Base-by-base conservation (phyloP, 2,888 invertebrate species). In the Pogonocherus hispidulus region DNA sequence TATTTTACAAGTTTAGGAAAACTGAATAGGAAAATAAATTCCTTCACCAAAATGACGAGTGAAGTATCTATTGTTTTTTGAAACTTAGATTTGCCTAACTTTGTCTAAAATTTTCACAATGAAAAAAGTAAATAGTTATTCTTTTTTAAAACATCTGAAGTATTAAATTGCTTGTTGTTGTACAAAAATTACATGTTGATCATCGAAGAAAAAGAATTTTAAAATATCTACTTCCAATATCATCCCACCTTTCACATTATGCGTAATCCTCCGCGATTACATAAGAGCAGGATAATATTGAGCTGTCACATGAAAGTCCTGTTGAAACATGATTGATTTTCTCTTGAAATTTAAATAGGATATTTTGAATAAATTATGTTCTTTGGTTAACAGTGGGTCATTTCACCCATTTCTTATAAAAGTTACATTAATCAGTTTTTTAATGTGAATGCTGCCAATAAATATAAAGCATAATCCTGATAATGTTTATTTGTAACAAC, bases 271-370 rank as follows among this genome's bases (percentile, higher is more conserved):
- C 41, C 16, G 11, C 41, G 41, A 41, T 41, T 41, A 41, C n/a
- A 41, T 11, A 41, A 41, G 41, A 41, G 41, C n/a, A 41, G 41
- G n/a, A 14, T 14, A 41, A 41, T n/a, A 41, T 41, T 41, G 41
- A 41, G 41, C 41, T 41, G 41, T 41, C 41, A 41, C 41, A 41
- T 16, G 41, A 41, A 41, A 41, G 41, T n/a, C n/a, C 41, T 41
- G 14, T 14, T 41, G 41, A 41, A 41, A 16, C 16, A 41, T 41
- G 41, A 41, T 41, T 41, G 41, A 41, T 41, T 41, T 41, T 41
- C 41, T 4, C 16, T 41, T 41, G 41, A 41, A 41, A 41, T 41
- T 41, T 41, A 41, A 41, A 27, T n/a, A 5, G 14, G 5, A 41
- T 41, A 41, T 41, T 41, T 41, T 41, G 41, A 41, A 41, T 41